These are phyloP conservation scores for Alca torda DNA, from an alignment of 2,797 vertebrate genomes.

Conservation along the genomic window DNA sequence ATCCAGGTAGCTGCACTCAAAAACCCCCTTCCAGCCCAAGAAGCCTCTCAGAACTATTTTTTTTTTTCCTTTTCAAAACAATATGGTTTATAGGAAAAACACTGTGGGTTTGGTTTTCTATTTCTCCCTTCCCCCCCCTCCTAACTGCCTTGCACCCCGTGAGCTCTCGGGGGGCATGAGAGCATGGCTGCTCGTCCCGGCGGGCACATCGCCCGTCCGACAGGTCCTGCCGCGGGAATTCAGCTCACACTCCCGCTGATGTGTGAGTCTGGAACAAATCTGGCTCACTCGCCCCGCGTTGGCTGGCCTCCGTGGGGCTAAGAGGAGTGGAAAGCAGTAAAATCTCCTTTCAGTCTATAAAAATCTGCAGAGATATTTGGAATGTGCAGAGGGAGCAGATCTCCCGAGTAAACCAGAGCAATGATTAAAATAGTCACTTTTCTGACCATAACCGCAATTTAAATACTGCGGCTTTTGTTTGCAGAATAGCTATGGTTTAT, in stretches of 20 bases:
- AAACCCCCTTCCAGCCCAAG: background rate
- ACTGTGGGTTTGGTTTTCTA: background rate
- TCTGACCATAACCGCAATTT: constrained; percentile 42
- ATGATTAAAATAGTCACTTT: constrained; percentile 67
- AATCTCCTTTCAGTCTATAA: constrained; percentile 70
- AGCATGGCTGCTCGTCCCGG: background rate
- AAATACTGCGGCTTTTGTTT: constrained; percentile 64
- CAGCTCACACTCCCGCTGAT: background rate
- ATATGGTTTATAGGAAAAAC: background rate
- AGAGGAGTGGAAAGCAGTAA: constrained; percentile 62
- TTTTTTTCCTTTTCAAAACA: background rate
- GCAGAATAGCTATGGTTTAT: constrained; percentile 52
- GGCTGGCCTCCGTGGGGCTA: constrained; percentile 25
- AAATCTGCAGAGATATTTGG: constrained; percentile 70
- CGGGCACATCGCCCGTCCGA: background rate
- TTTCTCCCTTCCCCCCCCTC: rapidly evolving
- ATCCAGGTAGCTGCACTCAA: background rate
- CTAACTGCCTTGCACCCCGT: background rate
- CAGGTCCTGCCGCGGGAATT: constrained; percentile 1
- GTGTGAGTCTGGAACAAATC: constrained; percentile 56
- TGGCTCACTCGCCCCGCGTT: constrained; percentile 21
- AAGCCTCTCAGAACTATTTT: background rate
- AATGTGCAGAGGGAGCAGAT: constrained; percentile 65
- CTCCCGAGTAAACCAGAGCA: constrained; percentile 32
- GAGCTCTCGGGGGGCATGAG: background rate